phyloP scores from a whole-genome alignment of 2,797 vertebrate genomes.

The Pantherophis alleghaniensis region DNA sequence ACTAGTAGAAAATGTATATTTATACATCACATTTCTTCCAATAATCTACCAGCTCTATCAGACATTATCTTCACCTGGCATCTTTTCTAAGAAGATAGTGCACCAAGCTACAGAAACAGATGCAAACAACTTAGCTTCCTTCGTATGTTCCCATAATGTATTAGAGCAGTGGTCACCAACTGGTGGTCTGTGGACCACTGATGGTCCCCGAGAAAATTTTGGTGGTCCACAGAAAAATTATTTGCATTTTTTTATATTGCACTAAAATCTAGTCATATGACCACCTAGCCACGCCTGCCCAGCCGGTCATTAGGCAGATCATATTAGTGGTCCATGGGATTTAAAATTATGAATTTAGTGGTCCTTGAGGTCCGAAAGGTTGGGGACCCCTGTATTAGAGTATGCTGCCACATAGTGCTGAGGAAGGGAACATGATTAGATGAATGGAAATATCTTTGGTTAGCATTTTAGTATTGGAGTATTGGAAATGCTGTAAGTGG shows the following conservation, averaged over 20 bases:
- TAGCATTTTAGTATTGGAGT: background rate
- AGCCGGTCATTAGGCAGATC: too few relatives aligned
- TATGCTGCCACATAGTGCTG: conserved; percentile 4
- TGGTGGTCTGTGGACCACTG: too few relatives aligned
- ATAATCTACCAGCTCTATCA: background rate
- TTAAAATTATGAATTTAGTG: too few relatives aligned
- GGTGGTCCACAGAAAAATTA: too few relatives aligned
- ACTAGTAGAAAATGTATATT: background rate
- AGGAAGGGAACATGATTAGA: background rate
- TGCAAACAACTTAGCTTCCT: background rate
- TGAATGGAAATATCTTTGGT: background rate
- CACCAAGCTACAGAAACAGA: background rate
- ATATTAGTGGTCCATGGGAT: too few relatives aligned
- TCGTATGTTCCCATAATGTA: background rate
- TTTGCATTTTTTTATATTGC: too few relatives aligned
- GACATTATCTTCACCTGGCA: background rate
- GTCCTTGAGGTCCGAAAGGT: too few relatives aligned
- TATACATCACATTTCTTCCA: background rate
- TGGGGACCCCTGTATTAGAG: background rate
- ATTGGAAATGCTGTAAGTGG: background rate
- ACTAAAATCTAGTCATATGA: too few relatives aligned
- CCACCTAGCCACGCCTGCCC: too few relatives aligned
- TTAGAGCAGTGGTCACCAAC: background rate
- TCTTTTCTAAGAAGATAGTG: background rate
- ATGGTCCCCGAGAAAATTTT: too few relatives aligned